Base-by-base conservation (phyloP, 1,140 invertebrate genomes). In the Bombus affinis region DNA sequence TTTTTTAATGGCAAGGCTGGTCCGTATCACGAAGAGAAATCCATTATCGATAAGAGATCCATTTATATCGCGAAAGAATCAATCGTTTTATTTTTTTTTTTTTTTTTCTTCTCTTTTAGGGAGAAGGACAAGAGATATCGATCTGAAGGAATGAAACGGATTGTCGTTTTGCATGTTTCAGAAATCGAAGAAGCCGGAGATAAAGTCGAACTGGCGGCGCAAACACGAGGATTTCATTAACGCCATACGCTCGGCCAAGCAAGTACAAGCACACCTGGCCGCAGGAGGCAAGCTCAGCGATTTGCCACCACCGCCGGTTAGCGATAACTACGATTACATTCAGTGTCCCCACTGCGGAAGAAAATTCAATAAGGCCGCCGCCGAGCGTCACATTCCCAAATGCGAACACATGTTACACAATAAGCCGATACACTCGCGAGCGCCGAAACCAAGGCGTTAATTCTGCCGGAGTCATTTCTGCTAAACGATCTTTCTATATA, bases 211-310 rank as follows among this genome's bases (percentile, higher is more conserved):
- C 94, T 99, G 99, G 99, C 96, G 98, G 18, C 96, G 97, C 93
- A 98, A 99, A 92, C 98, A 99, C 94, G 98, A 99, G 92, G 98
- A 98, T 89, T 99, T 99, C 93, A 98, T 99, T 75, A 95, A 96
- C 82, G 96, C 98, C 1, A 98, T 99, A 83, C 96, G 98, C 35
- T 97, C 98, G 3, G 99, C 99, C 1, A 99, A 99, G 93, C 96
- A 97, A 92, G 97, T 98, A n/a, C 97, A 98, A 92, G 96, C 96
- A 1, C 97, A 98, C 93, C 94, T 99, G 83, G 98, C 97, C 2
- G 97, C 97, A 35, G 99, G 98, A 77, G 98, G 98, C 82, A 98
- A 98, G 92, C 92, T 98, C 13, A 97, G 96, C 70, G 98, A 99
- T 94, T 95, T 99, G 59, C 98, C 98, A 0, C 98, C 98, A 0